phyloP scores from a whole-genome alignment of 2,888 invertebrate genomes.

The Sympetrum striolatum region DNA sequence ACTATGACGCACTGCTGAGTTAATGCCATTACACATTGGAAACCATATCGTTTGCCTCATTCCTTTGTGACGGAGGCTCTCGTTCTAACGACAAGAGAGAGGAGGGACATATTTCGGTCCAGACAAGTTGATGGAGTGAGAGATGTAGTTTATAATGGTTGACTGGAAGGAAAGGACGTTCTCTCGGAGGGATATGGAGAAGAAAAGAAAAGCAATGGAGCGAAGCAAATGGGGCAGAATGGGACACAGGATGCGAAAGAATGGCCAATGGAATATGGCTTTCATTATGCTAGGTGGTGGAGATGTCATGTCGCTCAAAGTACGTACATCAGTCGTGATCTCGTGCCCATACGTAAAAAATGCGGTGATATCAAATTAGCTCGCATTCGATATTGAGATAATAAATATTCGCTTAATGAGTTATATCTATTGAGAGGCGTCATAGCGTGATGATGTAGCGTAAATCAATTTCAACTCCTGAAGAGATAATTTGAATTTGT shows the following conservation, averaged over 20 bases:
- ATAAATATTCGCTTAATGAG: too few species aligned
- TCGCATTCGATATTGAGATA: too few species aligned
- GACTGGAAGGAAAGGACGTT: background rate
- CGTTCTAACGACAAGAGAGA: background rate
- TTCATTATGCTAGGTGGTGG: background rate
- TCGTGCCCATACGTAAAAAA: too few species aligned
- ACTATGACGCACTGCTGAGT: too few species aligned
- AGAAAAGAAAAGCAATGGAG: background rate
- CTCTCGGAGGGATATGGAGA: background rate
- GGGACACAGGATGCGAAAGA: background rate
- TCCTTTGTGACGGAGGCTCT: too few species aligned
- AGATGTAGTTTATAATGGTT: background rate
- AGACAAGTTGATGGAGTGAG: background rate
- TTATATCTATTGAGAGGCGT: too few species aligned
- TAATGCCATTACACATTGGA: too few species aligned
- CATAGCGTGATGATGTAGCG: too few species aligned
- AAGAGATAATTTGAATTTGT: too few species aligned
- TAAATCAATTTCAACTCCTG: too few species aligned
- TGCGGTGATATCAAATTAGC: too few species aligned
- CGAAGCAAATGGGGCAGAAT: background rate
- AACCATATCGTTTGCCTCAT: too few species aligned
- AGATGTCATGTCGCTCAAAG: background rate
- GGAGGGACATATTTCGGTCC: background rate
- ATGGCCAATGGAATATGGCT: background rate
- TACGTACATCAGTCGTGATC: background rate